Percentiles rank a stretch among this genome's conserved stretches.
Conservation (phyloP, 2,797 vertebrate species). For the Hippoglossus hippoglossus region DNA sequence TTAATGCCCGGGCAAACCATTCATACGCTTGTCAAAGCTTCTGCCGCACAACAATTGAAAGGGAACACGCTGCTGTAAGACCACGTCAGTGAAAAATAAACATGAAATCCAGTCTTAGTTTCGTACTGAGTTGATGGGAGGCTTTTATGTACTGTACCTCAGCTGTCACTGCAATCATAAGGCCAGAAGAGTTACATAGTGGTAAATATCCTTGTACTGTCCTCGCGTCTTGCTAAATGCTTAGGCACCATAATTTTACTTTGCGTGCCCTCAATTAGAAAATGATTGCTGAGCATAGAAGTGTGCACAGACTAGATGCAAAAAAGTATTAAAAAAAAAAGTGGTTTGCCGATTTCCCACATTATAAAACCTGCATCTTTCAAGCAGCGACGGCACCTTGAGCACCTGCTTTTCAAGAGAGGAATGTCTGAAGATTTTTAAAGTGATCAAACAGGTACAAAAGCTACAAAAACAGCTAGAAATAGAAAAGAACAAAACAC, state of each 20-base stretch:
- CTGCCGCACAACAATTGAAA: constrained; percentile 32
- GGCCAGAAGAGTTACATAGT: constrained; percentile 71
- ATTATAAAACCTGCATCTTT: constrained; percentile 54
- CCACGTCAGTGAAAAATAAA: constrained; percentile 36
- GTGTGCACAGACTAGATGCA: constrained; percentile 52
- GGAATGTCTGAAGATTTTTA: constrained; percentile 78
- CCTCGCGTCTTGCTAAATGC: constrained; percentile 54
- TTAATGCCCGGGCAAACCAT: constrained; percentile 73
- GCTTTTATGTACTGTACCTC: constrained; percentile 56
- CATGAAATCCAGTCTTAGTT: constrained; percentile 45
- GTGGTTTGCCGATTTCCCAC: constrained; percentile 51
- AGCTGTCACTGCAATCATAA: constrained; percentile 72
- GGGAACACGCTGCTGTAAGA: constrained; percentile 51
- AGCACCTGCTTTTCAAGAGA: constrained; percentile 58
- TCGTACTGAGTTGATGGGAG: constrained; percentile 52
- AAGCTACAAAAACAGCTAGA: constrained; percentile 67
- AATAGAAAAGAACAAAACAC: constrained; percentile 65
- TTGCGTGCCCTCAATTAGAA: constrained; percentile 44
- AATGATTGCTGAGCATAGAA: constrained; percentile 50
- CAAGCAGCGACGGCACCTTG: constrained; percentile 59
- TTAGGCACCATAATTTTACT: constrained; percentile 57
- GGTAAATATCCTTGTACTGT: constrained; percentile 70
- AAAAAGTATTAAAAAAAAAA: constrained; percentile 30
- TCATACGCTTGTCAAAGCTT: constrained; percentile 52
- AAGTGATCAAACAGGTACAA: constrained; percentile 66